A percentile compares a stretch with the other conserved stretches of the same genome.
Evolutionary conservation across 2,113 vertebrate species (phyloP).

Genomic region (Mobula hypostoma): DNA sequence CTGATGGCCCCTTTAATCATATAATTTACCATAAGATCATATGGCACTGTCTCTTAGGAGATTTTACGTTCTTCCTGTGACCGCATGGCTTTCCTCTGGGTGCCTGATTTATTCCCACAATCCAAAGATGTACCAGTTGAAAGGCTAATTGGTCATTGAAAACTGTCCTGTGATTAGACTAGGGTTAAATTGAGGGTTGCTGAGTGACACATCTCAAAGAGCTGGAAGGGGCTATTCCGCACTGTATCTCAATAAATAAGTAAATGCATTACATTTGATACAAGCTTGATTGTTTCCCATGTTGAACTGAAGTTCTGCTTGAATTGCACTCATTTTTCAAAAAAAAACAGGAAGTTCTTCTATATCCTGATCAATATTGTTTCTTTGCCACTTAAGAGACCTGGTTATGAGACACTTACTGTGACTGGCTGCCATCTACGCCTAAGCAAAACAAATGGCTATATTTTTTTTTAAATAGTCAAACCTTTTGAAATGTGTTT

Average conservation of each 20-base stretch:
- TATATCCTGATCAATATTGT: background rate
- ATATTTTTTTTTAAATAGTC: background rate
- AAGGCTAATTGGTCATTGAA: too few relatives aligned
- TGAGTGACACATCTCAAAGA: too few relatives aligned
- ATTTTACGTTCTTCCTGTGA: too few relatives aligned
- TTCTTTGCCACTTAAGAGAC: background rate
- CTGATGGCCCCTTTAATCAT: background rate
- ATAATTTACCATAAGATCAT: background rate
- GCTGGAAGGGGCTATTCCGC: too few relatives aligned
- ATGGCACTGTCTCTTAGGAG: background rate
- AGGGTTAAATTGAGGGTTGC: too few relatives aligned
- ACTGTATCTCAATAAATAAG: too few relatives aligned
- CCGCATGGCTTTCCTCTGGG: too few relatives aligned
- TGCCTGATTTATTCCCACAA: too few relatives aligned
- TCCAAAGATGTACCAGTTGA: too few relatives aligned
- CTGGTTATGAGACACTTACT: too few relatives aligned
- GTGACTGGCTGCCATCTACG: background rate
- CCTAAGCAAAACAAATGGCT: background rate
- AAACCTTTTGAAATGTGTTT: background rate
- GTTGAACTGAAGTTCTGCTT: background rate
- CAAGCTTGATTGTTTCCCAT: background rate
- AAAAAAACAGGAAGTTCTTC: background rate
- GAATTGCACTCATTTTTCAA: background rate
- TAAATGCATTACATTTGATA: background rate
- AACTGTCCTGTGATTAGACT: too few relatives aligned